phyloP scores from a whole-genome alignment of 37 sponge, comb jelly and placozoan species.

The Haliclona indistincta region DNA sequence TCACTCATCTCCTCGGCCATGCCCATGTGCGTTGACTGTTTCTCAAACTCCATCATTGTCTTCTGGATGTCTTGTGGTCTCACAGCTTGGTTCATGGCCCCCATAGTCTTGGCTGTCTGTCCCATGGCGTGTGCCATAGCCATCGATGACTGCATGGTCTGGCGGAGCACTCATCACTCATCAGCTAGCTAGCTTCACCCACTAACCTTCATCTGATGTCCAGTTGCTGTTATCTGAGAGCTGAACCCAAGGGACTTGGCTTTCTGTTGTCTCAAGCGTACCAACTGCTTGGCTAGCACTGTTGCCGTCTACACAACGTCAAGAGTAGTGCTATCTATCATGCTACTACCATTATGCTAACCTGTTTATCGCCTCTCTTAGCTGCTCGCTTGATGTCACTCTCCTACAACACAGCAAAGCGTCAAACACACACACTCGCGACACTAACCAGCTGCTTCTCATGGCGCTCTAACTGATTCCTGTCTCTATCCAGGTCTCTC shows the following conservation, averaged over 20 bases:
- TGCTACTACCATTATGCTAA: constrained; percentile 34
- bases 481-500: constrained; percentile 86
- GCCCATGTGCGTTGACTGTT: constrained; percentile 95
- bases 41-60: constrained; percentile 91
- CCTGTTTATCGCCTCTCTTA: constrained; percentile 92
- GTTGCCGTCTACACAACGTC: constrained; percentile 40
- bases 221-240: constrained; percentile 80
- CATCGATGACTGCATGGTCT: constrained; percentile 71
- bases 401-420: constrained; percentile 53
- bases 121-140: constrained; percentile 87
- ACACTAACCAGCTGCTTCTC: constrained; percentile 86
- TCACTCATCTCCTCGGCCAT: constrained; percentile 96
- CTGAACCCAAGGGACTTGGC: constrained; percentile 80
- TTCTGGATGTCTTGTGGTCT: constrained; percentile 82
- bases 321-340: too few relatives aligned
- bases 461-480: constrained; percentile 79
- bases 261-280: constrained; percentile 93
- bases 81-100: constrained; percentile 84
- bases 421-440: background rate
- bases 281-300: constrained; percentile 93
- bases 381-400: constrained; percentile 96
- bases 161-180: background rate
- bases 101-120: constrained; percentile 86
- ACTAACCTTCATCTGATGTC: constrained; percentile 81
- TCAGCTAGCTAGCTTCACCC: background rate